These are phyloP conservation scores for Hyperopisus bebe DNA, from an alignment of 2,113 vertebrate genomes.

Conservation along the genomic window DNA sequence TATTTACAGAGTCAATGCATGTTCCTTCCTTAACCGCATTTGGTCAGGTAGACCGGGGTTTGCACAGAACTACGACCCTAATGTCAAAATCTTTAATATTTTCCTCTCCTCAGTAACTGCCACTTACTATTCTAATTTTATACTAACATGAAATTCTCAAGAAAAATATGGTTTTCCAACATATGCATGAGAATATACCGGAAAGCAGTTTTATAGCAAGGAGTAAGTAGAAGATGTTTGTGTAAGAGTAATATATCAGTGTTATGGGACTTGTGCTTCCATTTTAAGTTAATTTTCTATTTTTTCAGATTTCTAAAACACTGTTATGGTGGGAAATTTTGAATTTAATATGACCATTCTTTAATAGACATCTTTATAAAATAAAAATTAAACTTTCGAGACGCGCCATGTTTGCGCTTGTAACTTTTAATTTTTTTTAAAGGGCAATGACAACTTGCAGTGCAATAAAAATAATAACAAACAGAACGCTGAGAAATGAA, in stretches of 20 bases:
- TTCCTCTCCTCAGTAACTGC: background rate
- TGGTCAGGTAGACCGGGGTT: background rate
- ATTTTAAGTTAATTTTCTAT: background rate
- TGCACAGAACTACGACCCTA: background rate
- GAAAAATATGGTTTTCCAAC: background rate
- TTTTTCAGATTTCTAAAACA: background rate
- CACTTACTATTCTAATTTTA: background rate
- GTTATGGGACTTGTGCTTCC: background rate
- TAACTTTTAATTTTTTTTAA: background rate
- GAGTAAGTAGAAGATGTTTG: background rate
- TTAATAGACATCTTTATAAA: background rate
- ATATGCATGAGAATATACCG: background rate
- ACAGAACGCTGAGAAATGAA: background rate
- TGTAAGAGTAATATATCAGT: background rate
- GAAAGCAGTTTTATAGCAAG: background rate
- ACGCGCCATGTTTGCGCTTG: background rate
- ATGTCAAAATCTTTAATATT: background rate
- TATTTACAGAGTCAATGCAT: background rate
- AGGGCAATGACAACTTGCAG: background rate
- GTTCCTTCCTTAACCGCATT: background rate
- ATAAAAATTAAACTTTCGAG: background rate
- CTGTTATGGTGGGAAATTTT: background rate
- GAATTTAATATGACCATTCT: background rate
- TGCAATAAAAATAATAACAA: background rate
- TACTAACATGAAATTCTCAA: background rate